These are phyloP conservation scores for Paradisaea rubra DNA, from an alignment of 2,113 vertebrate genomes.

Conservation along the genomic window DNA sequence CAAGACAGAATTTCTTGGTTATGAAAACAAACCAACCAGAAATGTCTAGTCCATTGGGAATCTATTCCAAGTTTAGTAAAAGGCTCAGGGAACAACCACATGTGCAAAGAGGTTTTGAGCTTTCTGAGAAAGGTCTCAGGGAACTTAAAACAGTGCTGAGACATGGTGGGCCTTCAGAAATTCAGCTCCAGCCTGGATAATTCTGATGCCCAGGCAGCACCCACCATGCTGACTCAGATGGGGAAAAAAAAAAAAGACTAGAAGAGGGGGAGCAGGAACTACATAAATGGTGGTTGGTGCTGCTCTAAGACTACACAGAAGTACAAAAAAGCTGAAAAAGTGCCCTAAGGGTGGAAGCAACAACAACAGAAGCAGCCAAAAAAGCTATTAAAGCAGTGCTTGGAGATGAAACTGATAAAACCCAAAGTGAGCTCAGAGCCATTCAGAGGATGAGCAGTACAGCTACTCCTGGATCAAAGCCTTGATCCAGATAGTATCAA, in stretches of 20 bases:
- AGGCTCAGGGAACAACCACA: background rate
- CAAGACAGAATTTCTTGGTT: background rate
- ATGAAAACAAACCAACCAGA: background rate
- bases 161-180: background rate
- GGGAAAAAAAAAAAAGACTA: background rate
- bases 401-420: background rate
- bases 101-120: background rate
- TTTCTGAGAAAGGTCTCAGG: background rate
- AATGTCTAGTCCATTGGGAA: background rate
- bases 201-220: background rate
- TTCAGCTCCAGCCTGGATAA: background rate
- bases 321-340: background rate
- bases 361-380: background rate
- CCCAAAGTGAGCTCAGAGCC: background rate
- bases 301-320: background rate
- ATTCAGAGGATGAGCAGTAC: background rate
- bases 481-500: background rate
- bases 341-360: background rate
- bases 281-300: background rate
- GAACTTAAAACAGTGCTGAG: background rate
- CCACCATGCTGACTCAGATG: background rate
- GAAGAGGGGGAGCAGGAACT: background rate
- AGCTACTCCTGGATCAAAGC: background rate
- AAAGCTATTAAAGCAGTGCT: background rate
- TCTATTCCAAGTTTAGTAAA: background rate